Conservation (phyloP, 2,888 invertebrate genomes). For the Polia nebulosa region DNA sequence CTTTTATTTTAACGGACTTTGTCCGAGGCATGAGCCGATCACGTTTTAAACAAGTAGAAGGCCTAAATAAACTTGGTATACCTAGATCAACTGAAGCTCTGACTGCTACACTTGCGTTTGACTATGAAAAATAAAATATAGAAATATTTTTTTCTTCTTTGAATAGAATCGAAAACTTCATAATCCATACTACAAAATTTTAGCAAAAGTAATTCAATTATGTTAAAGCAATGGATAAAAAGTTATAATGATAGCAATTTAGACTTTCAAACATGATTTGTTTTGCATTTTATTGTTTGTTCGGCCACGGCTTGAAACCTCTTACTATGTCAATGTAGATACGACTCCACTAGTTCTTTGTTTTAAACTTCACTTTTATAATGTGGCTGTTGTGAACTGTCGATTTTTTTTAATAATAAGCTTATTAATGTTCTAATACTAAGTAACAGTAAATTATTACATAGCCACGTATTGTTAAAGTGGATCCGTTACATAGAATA, state of each 20-base stretch:
- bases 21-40: background rate
- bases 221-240: conserved; percentile 1
- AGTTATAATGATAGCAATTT: conserved; percentile 11
- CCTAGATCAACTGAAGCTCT: background rate
- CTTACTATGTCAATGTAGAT: background rate
- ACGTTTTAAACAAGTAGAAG: background rate
- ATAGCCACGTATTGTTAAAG: background rate
- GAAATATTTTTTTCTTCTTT: background rate
- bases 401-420: background rate
- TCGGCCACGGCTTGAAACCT: background rate
- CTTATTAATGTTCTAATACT: background rate
- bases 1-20: background rate
- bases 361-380: conserved; percentile 5
- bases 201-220: conserved; percentile 13
- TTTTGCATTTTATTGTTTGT: too few species aligned
- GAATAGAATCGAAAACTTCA: conserved; percentile 4
- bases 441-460: background rate
- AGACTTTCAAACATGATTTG: background rate
- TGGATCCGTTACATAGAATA: conserved; percentile 8
- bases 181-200: conserved; percentile 17
- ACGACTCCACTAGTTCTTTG: background rate
- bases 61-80: background rate
- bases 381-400: conserved; percentile 22
- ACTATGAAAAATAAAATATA: background rate
- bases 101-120: background rate